phyloP scores from a whole-genome alignment of 2,113 vertebrate genomes.

The Lipotes vexillifer region DNA sequence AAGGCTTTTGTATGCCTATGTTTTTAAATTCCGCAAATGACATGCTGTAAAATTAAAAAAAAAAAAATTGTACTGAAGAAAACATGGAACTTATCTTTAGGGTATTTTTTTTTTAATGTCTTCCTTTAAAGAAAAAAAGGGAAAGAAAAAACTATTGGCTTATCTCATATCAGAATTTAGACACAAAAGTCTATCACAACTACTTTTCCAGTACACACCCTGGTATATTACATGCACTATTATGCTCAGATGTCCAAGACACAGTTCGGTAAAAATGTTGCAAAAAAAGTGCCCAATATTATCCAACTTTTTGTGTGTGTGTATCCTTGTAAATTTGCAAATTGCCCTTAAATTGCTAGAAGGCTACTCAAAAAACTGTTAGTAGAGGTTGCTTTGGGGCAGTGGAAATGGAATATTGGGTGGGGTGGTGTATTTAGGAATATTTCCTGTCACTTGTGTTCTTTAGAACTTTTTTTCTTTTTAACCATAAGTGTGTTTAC shows the following conservation, averaged over 20 bases:
- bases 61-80: too few species aligned
- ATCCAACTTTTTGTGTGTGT: neutral
- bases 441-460: neutral
- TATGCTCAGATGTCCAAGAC: neutral
- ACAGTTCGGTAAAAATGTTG: neutral
- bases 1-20: neutral
- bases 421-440: neutral
- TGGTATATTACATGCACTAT: neutral
- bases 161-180: neutral
- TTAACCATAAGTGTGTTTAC: neutral
- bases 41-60: neutral
- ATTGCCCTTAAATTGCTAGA: neutral
- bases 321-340: neutral
- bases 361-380: slow-evolving; percentile 6
- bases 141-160: neutral
- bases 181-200: neutral
- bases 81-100: too few species aligned
- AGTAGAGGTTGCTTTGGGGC: neutral
- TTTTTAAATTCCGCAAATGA: neutral
- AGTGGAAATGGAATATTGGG: neutral
- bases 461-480: neutral
- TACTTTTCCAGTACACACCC: neutral
- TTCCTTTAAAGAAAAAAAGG: too few species aligned
- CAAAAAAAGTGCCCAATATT: neutral
- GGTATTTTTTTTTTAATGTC: too few species aligned